phyloP scores from a whole-genome alignment of 2,888 invertebrate species.

The Resseliella maxima region DNA sequence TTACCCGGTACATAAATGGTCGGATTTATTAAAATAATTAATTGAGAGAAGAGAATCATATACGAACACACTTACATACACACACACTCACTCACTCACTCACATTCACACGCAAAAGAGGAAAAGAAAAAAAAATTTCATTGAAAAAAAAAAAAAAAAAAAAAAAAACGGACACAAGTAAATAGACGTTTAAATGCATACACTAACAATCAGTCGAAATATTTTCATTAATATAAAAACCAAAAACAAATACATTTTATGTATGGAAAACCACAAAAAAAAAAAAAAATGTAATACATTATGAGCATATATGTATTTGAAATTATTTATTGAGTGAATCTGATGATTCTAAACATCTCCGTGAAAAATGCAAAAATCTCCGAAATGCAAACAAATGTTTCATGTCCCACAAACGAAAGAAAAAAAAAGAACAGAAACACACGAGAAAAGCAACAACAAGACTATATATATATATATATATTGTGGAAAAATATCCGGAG shows the following conservation, averaged over 20 bases:
- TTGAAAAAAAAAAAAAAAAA: not conserved
- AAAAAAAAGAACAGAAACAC: too few relatives aligned
- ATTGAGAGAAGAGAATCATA: not conserved
- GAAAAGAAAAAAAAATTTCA: too few relatives aligned
- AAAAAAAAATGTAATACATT: not conserved
- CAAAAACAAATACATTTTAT: not conserved
- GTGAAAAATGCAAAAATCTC: not conserved
- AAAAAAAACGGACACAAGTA: not conserved
- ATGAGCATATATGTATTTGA: not conserved
- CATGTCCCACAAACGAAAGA: too few relatives aligned
- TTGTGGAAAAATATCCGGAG: too few relatives aligned
- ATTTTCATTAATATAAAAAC: not conserved
- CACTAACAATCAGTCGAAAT: constrained; percentile 17
- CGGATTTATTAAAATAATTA: constrained; percentile 18
- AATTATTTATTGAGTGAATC: constrained; percentile 1
- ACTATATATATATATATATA: not conserved
- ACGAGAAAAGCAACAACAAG: not conserved
- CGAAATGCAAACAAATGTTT: not conserved
- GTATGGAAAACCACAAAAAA: not conserved
- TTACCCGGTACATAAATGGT: not conserved
- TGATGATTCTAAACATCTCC: not conserved
- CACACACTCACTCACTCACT: too few relatives aligned
- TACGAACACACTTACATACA: too few relatives aligned
- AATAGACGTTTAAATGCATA: constrained; percentile 24
- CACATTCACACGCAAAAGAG: too few relatives aligned